Conservation (phyloP, 2,113 vertebrate genomes). For the Nyctereutes procyonoides region DNA sequence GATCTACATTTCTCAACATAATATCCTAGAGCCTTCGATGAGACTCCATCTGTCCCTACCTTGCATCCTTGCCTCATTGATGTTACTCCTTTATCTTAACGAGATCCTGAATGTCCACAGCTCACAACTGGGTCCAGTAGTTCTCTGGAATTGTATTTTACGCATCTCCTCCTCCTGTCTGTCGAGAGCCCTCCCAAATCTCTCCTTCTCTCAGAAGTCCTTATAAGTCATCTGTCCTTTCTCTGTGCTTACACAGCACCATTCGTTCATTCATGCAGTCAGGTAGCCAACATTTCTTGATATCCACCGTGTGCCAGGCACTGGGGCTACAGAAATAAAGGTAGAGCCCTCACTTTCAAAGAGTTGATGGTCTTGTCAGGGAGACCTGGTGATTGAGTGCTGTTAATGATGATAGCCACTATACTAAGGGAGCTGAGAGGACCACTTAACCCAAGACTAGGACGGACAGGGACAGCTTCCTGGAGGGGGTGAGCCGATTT, state of each 20-base stretch:
- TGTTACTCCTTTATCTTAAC: background rate
- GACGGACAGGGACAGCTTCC: background rate
- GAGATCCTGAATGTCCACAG: background rate
- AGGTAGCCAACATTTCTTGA: background rate
- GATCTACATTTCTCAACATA: background rate
- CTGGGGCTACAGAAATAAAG: background rate
- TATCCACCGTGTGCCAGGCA: background rate
- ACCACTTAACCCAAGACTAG: background rate
- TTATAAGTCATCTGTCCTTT: background rate
- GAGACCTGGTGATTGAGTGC: background rate
- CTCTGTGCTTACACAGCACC: background rate
- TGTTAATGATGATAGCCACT: background rate
- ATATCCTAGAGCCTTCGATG: background rate
- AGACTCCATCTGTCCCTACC: background rate
- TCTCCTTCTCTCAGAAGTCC: slow-evolving; percentile 2
- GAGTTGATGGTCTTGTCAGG: background rate
- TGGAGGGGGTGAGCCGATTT: background rate
- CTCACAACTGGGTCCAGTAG: background rate
- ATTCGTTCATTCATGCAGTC: background rate
- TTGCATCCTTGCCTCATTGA: background rate
- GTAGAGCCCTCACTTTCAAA: background rate
- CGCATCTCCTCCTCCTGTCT: background rate
- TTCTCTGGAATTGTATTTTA: background rate
- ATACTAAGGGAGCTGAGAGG: background rate
- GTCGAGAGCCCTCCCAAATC: background rate